phyloP scores from a whole-genome alignment of 2,888 invertebrate genomes.

The Phengaris alcon region DNA sequence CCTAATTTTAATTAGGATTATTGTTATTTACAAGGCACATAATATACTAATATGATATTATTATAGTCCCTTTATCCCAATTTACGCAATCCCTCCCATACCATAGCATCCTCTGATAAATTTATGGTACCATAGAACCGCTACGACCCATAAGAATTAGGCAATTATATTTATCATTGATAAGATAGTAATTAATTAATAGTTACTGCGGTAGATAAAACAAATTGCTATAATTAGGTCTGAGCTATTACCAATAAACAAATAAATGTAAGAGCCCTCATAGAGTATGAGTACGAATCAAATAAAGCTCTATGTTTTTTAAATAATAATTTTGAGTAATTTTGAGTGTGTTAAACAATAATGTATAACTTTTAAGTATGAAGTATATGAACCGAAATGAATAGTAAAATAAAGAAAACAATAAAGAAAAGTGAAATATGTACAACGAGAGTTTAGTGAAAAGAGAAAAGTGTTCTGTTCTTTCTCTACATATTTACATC shows the following conservation, averaged over 20 bases:
- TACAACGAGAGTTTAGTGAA: slow-evolving; percentile 5
- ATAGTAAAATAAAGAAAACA: background rate
- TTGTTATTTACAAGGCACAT: too few species aligned
- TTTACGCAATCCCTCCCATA: slow-evolving; percentile 49
- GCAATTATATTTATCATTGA: slow-evolving; percentile 66
- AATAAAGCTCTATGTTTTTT: slow-evolving; percentile 29
- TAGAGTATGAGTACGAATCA: slow-evolving; percentile 27
- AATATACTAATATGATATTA: background rate
- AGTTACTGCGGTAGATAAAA: slow-evolving; percentile 39
- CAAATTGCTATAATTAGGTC: slow-evolving; percentile 21
- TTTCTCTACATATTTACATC: background rate
- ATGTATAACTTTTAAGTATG: too few species aligned
- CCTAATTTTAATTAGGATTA: too few species aligned
- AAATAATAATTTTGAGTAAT: too few species aligned
- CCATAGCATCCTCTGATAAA: slow-evolving; percentile 55
- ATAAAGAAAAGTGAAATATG: background rate
- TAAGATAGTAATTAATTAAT: slow-evolving; percentile 53
- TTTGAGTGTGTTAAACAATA: too few species aligned
- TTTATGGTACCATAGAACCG: slow-evolving; percentile 52
- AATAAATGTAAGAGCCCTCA: slow-evolving; percentile 4
- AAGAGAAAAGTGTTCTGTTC: slow-evolving; percentile 29
- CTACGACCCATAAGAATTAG: slow-evolving; percentile 64
- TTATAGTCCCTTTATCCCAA: slow-evolving; percentile 34
- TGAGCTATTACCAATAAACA: slow-evolving; percentile 23
- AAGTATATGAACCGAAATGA: too few species aligned